These are phyloP conservation scores for Phenganax subtilis DNA, from an alignment of 92 coral and sea anemone genomes.

Conservation along the genomic window DNA sequence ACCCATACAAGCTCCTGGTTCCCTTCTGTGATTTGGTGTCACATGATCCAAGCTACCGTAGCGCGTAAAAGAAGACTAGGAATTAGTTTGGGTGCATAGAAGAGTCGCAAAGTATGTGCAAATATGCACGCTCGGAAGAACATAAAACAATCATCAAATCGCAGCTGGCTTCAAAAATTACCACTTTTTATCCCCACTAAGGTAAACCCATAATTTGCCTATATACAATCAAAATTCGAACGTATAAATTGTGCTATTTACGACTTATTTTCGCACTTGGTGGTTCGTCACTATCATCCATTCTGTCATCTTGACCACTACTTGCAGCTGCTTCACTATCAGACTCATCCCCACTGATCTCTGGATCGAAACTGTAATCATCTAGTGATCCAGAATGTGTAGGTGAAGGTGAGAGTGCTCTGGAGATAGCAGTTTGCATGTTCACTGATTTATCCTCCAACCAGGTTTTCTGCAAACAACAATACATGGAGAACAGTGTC, in stretches of 20 bases:
- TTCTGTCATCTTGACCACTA: neutral
- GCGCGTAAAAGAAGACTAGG: too few species aligned
- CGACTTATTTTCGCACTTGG: neutral
- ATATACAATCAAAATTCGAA: neutral
- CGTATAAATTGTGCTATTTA: neutral
- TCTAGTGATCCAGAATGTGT: conserved; percentile 55
- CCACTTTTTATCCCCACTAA: neutral
- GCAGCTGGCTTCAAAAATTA: neutral
- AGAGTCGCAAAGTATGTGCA: too few species aligned
- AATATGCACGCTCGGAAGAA: too few species aligned
- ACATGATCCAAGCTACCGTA: too few species aligned
- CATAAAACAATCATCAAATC: too few species aligned
- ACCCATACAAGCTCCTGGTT: too few species aligned
- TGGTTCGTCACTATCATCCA: conserved; percentile 5
- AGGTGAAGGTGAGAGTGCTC: conserved; percentile 55
- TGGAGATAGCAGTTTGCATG: conserved; percentile 47
- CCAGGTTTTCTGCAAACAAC: conserved; percentile 34
- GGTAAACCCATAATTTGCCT: neutral
- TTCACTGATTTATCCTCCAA: conserved; percentile 51
- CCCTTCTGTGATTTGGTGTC: too few species aligned
- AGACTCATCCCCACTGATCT: conserved; percentile 76
- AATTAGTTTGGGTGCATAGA: too few species aligned
- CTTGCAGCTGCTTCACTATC: conserved; percentile 26
- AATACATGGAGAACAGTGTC: neutral
- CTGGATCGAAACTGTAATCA: conserved; percentile 67